These are phyloP conservation scores for Morpho helenor DNA, from an alignment of 2,888 invertebrate species.

Conservation along the genomic window DNA sequence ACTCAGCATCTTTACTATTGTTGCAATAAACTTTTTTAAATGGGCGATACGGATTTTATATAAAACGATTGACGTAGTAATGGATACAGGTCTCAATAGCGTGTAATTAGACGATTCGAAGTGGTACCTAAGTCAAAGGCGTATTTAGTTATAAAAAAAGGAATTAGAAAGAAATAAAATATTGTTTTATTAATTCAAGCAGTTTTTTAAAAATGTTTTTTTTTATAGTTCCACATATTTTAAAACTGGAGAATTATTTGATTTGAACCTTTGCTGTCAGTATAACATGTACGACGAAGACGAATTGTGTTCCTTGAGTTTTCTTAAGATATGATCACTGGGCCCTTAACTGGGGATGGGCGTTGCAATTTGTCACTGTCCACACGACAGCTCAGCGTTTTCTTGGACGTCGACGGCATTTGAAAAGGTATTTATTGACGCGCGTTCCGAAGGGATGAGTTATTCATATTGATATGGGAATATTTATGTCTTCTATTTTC, in stretches of 20 bases:
- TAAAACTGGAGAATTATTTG: too few species aligned
- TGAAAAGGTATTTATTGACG: slow-evolving; percentile 1
- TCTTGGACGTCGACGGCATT: neutral
- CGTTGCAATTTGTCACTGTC: slow-evolving; percentile 21
- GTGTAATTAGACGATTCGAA: slow-evolving; percentile 18
- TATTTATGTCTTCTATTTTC: too few species aligned
- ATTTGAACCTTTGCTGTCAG: neutral
- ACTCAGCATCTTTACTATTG: slow-evolving; percentile 11
- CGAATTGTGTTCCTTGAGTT: slow-evolving; percentile 2
- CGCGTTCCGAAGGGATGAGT: neutral
- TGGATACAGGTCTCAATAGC: slow-evolving; percentile 12
- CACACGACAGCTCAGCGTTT: slow-evolving; percentile 7
- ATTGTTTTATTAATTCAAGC: too few species aligned
- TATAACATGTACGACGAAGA: slow-evolving; percentile 4
- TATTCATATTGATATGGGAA: neutral
- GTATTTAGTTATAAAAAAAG: neutral
- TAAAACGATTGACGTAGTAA: slow-evolving; percentile 11
- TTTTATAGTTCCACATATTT: too few species aligned
- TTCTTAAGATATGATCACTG: slow-evolving; percentile 13
- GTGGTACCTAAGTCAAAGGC: slow-evolving; percentile 2
- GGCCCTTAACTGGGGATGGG: slow-evolving; percentile 5
- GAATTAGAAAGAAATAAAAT: neutral
- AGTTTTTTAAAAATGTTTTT: too few species aligned
- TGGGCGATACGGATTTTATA: slow-evolving; percentile 12
- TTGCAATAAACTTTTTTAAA: slow-evolving; percentile 13